Percentiles rank a stretch among this genome's conserved stretches.
These are phyloP conservation scores for Leucoraja erinaceus DNA, from an alignment of 2,113 vertebrate species.

Conservation along the genomic window DNA sequence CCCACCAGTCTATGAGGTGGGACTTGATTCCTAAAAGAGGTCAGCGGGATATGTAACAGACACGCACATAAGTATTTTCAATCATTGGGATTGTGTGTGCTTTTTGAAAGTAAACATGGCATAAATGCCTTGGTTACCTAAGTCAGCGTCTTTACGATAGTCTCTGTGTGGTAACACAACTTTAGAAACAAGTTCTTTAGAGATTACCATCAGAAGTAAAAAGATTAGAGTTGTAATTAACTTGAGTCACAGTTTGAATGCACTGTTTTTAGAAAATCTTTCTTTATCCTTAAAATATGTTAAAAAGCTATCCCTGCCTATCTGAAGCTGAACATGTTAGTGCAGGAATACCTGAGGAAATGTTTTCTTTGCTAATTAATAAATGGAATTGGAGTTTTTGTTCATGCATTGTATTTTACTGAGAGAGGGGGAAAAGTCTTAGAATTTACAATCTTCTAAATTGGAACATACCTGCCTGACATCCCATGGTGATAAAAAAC, in stretches of 20 bases:
- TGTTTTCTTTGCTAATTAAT: neutral
- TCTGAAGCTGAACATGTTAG: neutral
- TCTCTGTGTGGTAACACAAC: neutral
- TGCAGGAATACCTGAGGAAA: neutral
- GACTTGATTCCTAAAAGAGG: neutral
- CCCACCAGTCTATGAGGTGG: neutral
- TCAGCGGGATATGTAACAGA: slow-evolving; percentile 8
- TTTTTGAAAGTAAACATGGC: neutral
- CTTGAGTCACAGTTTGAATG: neutral
- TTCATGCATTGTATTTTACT: neutral
- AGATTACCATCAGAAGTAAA: neutral
- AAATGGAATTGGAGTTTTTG: neutral
- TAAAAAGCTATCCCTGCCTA: neutral
- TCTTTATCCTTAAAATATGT: slow-evolving; percentile 20
- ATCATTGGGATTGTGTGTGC: neutral
- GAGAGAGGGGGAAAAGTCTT: neutral
- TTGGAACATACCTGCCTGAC: neutral
- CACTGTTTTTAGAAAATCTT: neutral
- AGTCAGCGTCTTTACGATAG: neutral
- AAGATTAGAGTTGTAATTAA: neutral
- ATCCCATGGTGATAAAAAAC: neutral
- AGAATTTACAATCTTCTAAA: neutral
- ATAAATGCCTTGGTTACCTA: neutral
- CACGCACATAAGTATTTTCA: slow-evolving; percentile 12
- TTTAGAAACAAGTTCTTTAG: neutral